phyloP scores from a whole-genome alignment of 2,888 invertebrate species.

The Philaethria dido region DNA sequence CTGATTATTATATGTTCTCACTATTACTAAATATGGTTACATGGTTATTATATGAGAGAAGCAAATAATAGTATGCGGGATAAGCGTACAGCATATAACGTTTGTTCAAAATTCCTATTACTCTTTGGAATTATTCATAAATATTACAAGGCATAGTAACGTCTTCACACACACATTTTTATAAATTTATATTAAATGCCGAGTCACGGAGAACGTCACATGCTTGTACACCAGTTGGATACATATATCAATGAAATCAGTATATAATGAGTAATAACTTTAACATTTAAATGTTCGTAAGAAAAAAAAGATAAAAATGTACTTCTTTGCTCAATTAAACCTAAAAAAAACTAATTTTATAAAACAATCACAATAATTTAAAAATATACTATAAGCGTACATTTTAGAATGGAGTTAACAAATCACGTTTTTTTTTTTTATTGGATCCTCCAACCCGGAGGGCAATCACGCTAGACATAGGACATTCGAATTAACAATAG shows the following conservation, averaged over 20 bases:
- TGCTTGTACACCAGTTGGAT: background rate
- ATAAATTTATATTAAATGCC: background rate
- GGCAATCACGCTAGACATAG: background rate
- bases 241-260: background rate
- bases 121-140: slow-evolving; percentile 61
- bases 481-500: slow-evolving; percentile 11
- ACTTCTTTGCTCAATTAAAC: slow-evolving; percentile 5
- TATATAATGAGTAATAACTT: too few species aligned
- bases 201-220: slow-evolving; percentile 1
- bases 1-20: slow-evolving; percentile 57
- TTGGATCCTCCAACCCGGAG: background rate
- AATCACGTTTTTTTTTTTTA: background rate
- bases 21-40: slow-evolving; percentile 66
- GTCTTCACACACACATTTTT: slow-evolving; percentile 8
- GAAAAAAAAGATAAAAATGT: background rate
- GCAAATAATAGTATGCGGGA: slow-evolving; percentile 36
- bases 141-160: slow-evolving; percentile 15
- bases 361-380: slow-evolving; percentile 20
- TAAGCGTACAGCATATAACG: slow-evolving; percentile 54
- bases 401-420: background rate
- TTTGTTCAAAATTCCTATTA: slow-evolving; percentile 77
- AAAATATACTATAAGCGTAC: slow-evolving; percentile 16
- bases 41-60: slow-evolving; percentile 54
- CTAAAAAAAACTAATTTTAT: slow-evolving; percentile 1
- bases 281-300: too few species aligned